phyloP scores from a whole-genome alignment of 2,888 invertebrate species.

The Macrosoma leucophasiata region DNA sequence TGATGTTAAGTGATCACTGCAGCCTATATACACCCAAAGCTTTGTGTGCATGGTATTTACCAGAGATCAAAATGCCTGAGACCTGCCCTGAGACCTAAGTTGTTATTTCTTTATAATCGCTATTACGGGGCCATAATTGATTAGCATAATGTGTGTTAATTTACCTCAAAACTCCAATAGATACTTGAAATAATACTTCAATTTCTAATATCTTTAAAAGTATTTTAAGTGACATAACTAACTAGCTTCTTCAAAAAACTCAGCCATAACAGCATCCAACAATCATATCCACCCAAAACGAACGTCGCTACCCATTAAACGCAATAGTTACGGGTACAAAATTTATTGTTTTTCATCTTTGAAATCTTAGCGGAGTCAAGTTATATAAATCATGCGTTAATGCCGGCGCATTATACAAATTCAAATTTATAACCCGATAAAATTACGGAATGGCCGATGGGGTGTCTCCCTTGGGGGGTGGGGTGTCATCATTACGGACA shows the following conservation, averaged over 20 bases:
- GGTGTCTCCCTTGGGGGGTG: conserved; percentile 39
- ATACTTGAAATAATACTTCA: not conserved
- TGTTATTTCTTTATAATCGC: too few relatives aligned
- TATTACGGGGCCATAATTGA: too few relatives aligned
- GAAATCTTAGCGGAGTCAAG: conserved; percentile 75
- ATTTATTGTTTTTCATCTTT: conserved; percentile 77
- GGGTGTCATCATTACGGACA: conserved; percentile 40
- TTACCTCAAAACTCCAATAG: conserved; percentile 2
- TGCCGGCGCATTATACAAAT: conserved; percentile 74
- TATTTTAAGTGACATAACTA: not conserved
- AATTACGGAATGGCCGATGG: conserved; percentile 69
- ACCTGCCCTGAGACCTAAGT: too few relatives aligned
- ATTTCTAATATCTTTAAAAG: not conserved
- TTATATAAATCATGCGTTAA: conserved; percentile 75
- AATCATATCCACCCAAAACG: conserved; percentile 37
- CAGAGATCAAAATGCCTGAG: too few relatives aligned
- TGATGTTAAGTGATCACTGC: too few relatives aligned
- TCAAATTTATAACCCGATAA: conserved; percentile 77
- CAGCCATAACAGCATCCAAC: too few relatives aligned
- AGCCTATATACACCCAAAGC: too few relatives aligned
- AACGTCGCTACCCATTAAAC: conserved; percentile 51
- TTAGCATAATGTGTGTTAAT: too few relatives aligned
- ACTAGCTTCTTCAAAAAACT: too few relatives aligned
- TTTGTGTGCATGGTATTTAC: conserved; percentile 21
- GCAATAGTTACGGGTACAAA: conserved; percentile 70